phyloP scores from a whole-genome alignment of 2,888 invertebrate species.

The Stenolophus ochropezus region DNA sequence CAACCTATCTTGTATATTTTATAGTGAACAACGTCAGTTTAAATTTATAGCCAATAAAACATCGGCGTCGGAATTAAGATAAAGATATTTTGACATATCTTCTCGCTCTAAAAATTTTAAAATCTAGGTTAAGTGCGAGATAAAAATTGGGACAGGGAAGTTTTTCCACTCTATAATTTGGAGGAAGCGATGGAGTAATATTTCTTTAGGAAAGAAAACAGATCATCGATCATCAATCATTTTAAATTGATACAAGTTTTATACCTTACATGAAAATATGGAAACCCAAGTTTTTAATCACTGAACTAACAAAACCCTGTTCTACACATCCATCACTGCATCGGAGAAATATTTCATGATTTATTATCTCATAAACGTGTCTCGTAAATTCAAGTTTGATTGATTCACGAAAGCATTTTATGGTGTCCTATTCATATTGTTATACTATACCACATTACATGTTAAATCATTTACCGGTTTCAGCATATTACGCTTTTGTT shows the following conservation, averaged over 20 bases:
- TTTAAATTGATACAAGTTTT: constrained; percentile 58
- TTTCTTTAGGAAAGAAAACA: constrained; percentile 47
- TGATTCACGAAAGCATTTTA: constrained; percentile 35
- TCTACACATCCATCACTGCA: constrained; percentile 50
- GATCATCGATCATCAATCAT: constrained; percentile 54
- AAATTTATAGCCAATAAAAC: background rate
- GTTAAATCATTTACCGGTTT: background rate
- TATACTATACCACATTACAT: background rate
- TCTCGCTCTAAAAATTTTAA: background rate
- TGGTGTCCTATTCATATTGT: constrained; percentile 19
- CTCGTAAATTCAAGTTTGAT: constrained; percentile 54
- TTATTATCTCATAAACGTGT: constrained; percentile 56
- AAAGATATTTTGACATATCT: background rate
- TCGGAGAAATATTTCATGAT: constrained; percentile 51
- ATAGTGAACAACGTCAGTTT: background rate
- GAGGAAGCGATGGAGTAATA: constrained; percentile 26
- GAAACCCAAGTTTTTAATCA: constrained; percentile 55
- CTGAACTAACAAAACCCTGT: constrained; percentile 47
- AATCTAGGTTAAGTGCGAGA: constrained; percentile 12
- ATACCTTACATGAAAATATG: constrained; percentile 31
- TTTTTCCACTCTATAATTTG: constrained; percentile 24
- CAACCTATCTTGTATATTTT: background rate
- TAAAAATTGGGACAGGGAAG: constrained; percentile 2
- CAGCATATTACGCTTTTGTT: too few species aligned
- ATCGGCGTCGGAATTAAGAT: background rate